phyloP scores from a whole-genome alignment of 2,797 vertebrate species.

The Megalops cyprinoides region DNA sequence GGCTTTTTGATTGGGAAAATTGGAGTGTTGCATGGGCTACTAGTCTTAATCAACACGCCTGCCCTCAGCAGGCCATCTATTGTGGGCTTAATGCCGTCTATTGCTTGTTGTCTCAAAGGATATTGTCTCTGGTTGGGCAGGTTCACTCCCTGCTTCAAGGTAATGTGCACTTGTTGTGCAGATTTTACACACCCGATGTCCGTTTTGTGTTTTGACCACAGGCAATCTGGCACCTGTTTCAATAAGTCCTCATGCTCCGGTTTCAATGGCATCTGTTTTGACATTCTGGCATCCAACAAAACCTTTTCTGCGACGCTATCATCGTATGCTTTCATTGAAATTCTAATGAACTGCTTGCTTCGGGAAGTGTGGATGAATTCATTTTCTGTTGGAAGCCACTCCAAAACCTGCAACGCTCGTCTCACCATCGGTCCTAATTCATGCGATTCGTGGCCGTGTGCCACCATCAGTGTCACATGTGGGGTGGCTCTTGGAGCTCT shows the following conservation, averaged over 20 bases:
- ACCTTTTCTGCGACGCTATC: no score
- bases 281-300: no score
- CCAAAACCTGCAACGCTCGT: no score
- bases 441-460: not conserved
- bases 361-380: no score
- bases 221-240: no score
- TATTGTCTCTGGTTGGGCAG: no score
- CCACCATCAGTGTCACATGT: not conserved
- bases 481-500: not conserved
- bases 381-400: no score
- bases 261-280: no score
- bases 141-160: not conserved
- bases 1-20: conserved; percentile 24
- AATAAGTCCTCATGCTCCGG: no score
- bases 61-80: not conserved
- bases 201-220: not conserved
- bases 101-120: no score
- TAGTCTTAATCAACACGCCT: conserved; percentile 16
- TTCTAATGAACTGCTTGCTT: no score
- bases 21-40: conserved; percentile 25
- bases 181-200: not conserved
- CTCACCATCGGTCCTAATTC: no score
- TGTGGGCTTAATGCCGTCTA: not conserved
- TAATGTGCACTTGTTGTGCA: not conserved
- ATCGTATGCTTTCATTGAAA: not conserved